Percentiles rank a stretch among this genome's conserved stretches.
Conservation (phyloP, 1,140 invertebrate genomes). For the Lanistes nyassanus region DNA sequence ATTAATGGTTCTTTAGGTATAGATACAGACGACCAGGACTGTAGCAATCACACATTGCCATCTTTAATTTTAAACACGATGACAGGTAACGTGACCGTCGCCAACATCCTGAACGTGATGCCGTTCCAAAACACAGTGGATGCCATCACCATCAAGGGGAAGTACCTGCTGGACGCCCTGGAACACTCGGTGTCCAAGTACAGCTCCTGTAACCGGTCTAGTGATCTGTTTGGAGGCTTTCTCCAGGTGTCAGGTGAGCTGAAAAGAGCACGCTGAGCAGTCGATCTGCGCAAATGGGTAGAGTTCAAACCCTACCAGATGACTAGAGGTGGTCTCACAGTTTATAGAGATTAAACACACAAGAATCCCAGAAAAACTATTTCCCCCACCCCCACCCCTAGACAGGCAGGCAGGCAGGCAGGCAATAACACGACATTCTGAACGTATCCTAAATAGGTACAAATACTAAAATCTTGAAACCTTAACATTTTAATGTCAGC, state of each 20-base stretch:
- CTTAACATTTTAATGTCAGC: too few species aligned
- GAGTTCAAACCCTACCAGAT: neutral
- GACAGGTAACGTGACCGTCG: conserved; percentile 74
- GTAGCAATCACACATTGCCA: too few species aligned
- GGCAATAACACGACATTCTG: neutral
- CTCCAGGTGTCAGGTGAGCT: conserved; percentile 72
- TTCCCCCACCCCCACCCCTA: neutral
- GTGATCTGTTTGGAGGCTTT: conserved; percentile 71
- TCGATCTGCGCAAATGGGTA: neutral
- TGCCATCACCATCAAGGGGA: conserved; percentile 74
- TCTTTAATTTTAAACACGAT: too few species aligned
- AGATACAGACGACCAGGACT: too few species aligned
- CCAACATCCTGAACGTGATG: conserved; percentile 73
- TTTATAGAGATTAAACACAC: neutral
- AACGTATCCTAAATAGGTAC: neutral
- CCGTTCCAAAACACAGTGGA: conserved; percentile 80
- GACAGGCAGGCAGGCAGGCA: neutral
- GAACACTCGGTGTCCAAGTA: conserved; percentile 70
- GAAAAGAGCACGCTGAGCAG: neutral
- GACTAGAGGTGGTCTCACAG: neutral
- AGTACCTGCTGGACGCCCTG: conserved; percentile 72
- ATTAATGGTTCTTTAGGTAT: too few species aligned
- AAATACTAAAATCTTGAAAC: too few species aligned
- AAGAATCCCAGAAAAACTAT: neutral
- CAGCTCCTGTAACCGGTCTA: conserved; percentile 57